Evolutionary conservation across 2,113 vertebrate genomes (phyloP), one percentile per base, ranked within the genome.

Genomic region (Pimephales promelas): DNA sequence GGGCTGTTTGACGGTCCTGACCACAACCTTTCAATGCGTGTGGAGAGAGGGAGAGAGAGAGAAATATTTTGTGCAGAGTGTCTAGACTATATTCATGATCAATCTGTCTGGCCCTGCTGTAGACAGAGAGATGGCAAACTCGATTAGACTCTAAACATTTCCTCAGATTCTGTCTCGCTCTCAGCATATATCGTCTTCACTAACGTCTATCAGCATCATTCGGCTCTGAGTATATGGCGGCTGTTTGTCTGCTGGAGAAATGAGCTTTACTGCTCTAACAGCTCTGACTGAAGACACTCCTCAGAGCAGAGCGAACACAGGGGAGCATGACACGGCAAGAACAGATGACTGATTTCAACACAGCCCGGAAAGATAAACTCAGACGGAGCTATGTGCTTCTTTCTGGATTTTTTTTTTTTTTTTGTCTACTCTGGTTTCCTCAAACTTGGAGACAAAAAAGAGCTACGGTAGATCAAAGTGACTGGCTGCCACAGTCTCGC

Each of bases 61-160:
- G 31, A 56, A 36, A 31, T 49, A 83, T 64, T 79, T 79, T 20
- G 77, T 87, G 95, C 94, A 94, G 93, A 94, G 93, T 90, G 97
- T 97, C 97, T 97, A 97, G 97, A 97, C 97, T 94, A 95, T 96
- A 97, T 98, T 98, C 96, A 98, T 97, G 95, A 97, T 96, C 97
- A 96, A 97, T 96, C 96, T 97, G 97, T 96, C 95, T 97, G 94
- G 95, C 26, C 52, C 64, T 62, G 24, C n/a, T 62, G 72, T 9
- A 93, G 95, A 94, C 94, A 95, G 94, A 94, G 92, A 94, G 96
- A 96, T 95, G 95, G 96, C 94, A 95, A 96, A 96, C 95, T 95
- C 96, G 94, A 96, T 97, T 96, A 97, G 93, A 94, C 94, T 93
- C 92, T 93, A 95, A 95, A 94, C 93, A 92, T 90, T 92, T 95